phyloP scores from a whole-genome alignment of 2,797 vertebrate genomes.

The Liparis tanakae region DNA sequence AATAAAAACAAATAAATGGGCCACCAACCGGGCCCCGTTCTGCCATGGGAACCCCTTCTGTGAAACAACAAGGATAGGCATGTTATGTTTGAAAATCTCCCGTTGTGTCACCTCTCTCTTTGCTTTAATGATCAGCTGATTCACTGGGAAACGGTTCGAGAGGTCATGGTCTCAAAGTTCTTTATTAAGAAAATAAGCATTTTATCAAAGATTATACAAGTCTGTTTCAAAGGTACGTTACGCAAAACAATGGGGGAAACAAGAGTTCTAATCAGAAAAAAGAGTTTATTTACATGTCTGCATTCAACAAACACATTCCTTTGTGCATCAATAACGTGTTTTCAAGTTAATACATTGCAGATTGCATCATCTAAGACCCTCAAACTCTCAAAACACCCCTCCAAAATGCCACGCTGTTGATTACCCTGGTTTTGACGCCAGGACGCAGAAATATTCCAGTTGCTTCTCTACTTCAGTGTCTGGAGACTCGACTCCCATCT shows the following conservation, averaged over 20 bases:
- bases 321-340: not conserved
- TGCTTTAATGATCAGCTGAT: constrained; percentile 13
- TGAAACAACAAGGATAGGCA: not conserved
- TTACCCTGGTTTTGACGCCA: constrained; percentile 76
- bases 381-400: not conserved
- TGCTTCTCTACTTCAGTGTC: constrained; percentile 66
- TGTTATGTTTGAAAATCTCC: constrained; percentile 2
- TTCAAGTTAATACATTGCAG: not conserved
- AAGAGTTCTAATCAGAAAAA: not conserved
- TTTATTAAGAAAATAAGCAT: not conserved
- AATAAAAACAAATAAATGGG: not conserved
- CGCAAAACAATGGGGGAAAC: not conserved
- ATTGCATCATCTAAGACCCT: not conserved
- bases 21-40: not conserved
- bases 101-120: constrained; percentile 23
- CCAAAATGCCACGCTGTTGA: not conserved
- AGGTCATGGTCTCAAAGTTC: not conserved
- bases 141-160: not conserved
- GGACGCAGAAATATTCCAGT: constrained; percentile 73
- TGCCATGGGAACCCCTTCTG: not conserved
- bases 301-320: not conserved
- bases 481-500: constrained; percentile 74
- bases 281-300: not conserved
- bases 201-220: not conserved
- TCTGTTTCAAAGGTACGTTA: not conserved